Base-by-base conservation (phyloP, 2,888 invertebrate genomes). In the Stenoptilia bipunctidactyla region DNA sequence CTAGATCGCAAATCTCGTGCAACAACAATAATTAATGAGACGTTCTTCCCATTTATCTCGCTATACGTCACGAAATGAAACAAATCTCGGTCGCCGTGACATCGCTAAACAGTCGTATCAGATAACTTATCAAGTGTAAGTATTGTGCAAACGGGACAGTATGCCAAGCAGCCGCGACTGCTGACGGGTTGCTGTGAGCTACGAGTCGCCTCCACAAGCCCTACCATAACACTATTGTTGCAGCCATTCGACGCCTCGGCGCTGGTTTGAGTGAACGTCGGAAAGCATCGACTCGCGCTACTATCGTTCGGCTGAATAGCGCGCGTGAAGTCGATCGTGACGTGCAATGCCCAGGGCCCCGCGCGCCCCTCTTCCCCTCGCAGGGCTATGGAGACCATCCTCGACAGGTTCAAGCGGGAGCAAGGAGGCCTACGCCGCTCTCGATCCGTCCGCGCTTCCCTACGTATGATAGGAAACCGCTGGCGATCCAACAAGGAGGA, bases 401-500 rank as follows among this genome's bases (percentile, higher is more conserved):
- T 82, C 67, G 85, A 85, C 52, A 77, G 68, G 63, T 72, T 84
- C 69, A 76, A 76, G 67, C 70, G 71, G 62, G 82, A 82, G 66
- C 77, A 77, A 61, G 76, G 75, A 59, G 80, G 74, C 45, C 57
- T 80, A 53, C 88, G 89, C 50, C 87, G 91, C 50, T 86, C 90
- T 50, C 86, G 89, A 66, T 90, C 90, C 49, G 89, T 91, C 61
- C 86, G 91, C 55, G 88, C 90, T 51, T 90, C 90, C 50, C 72
- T 91, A 51, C 87, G 90, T 49, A 68, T 89, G 62, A 87, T 91
- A 44, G 87, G 88, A 45, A 85, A 86, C 55, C 87, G 88, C 63
- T 87, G 88, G 76, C 85, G 87, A 52, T 68, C 77, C 36, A 62
- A 58, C 40, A 80, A 77, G 46, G 82, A 79, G 51, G 82, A 77